Base-by-base conservation (phyloP, 2,888 invertebrate genomes). In the Caenorhabditis uteleia region DNA sequence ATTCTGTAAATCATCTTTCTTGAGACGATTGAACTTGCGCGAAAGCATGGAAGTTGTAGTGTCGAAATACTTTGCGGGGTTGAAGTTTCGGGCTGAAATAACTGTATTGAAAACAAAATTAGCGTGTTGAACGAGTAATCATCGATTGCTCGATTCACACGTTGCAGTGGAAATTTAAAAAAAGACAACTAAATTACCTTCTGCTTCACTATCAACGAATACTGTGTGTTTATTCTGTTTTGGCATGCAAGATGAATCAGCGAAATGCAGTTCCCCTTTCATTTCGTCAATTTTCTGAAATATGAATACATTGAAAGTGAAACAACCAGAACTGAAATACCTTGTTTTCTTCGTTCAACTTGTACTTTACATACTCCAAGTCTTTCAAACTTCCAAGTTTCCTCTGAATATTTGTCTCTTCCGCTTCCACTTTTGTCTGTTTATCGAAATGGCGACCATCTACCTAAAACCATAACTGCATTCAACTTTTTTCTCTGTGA, bases 341-440 rank as follows among this genome's bases (percentile, higher is more conserved):
- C 66, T 78, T 80, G 25, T 69, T 70, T 54, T 82, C 82, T 42
- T 71, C 54, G 18, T 68, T 57, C 16, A 81, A 67, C 42, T 93
- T 93, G 87, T 90, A 91, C 31, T 89, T 88, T 14, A 97, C 88
- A 78, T 97, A 98, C 75, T 91, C 91, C 8, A 93, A 85, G 85
- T 97, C 95, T 84, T 93, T 94, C 0, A 91, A 90, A 29, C 83
- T 91, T 91, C 95, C 92, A 51, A 97, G 84, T 62, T 91, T 89
- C 44, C 91, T 85, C 84, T 97, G 95, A 3, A 85, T 84, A 20
- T 91, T 91, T 0, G 89, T 88, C 1, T 90, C 89, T n/a, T 81
- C 82, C 3, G 90, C 90, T 12, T 82, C 80, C 2, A 56, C 57
- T n/a, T 51, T 55, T 3, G 47, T 68, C 14, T 46, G 58, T 53